Evolutionary conservation across 2,888 invertebrate species (phyloP).

Genomic region (Tetropium fuscum): DNA sequence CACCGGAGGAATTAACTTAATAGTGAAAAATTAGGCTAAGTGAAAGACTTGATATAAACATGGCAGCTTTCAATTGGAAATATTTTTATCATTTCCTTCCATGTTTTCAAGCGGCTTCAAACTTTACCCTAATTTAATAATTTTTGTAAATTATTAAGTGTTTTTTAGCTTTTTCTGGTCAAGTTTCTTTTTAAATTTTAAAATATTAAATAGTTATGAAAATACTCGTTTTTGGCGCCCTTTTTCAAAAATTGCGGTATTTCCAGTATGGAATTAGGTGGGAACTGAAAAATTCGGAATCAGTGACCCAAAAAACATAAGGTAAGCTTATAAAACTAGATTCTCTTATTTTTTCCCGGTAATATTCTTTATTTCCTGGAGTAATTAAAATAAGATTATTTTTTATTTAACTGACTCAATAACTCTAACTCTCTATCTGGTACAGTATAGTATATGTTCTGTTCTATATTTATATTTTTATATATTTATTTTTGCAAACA

Average conservation of each 20-base stretch:
- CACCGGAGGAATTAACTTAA: no score
- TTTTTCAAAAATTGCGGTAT: not conserved
- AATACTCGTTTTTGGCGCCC: not conserved
- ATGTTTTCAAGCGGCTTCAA: not conserved
- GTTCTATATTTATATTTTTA: no score
- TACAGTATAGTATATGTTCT: no score
- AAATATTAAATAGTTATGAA: not conserved
- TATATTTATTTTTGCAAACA: no score
- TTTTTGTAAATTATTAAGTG: not conserved
- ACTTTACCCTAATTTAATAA: not conserved
- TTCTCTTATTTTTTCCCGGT: not conserved
- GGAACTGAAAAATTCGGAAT: no score
- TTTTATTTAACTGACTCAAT: no score
- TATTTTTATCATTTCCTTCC: not conserved
- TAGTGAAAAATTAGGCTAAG: no score
- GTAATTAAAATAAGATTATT: no score
- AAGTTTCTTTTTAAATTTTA: no score
- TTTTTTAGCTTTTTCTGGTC: no score
- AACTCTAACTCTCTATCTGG: no score
- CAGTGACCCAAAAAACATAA: not conserved
- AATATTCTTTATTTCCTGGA: not conserved
- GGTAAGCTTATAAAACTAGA: not conserved
- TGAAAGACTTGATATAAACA: not conserved
- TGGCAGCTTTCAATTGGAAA: not conserved
- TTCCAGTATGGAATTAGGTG: not conserved